These are phyloP conservation scores for Carlito syrichta DNA, from an alignment of 2,113 vertebrate species.

Conservation along the genomic window DNA sequence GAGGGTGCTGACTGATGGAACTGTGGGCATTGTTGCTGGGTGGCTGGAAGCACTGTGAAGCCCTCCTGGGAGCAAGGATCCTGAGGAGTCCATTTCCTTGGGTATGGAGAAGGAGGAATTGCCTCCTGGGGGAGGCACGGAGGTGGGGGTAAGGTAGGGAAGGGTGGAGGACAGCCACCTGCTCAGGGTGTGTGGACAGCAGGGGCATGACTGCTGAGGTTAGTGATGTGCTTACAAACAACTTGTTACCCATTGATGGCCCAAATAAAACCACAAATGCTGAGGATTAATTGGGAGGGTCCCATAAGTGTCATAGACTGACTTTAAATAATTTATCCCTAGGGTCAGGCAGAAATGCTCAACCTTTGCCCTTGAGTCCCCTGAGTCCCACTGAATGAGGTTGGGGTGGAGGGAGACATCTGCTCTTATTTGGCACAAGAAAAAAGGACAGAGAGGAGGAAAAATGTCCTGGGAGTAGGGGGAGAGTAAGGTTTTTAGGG, in stretches of 20 bases:
- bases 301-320: constrained; percentile 61
- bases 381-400: not conserved
- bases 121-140: not conserved
- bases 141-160: no score
- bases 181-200: not conserved
- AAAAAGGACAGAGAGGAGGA: not conserved
- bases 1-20: not conserved
- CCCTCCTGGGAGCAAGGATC: not conserved
- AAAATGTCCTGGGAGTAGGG: not conserved
- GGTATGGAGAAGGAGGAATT: not conserved
- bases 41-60: not conserved
- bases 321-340: constrained; percentile 68
- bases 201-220: not conserved
- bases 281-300: constrained; percentile 68
- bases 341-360: constrained; percentile 53
- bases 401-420: not conserved
- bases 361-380: constrained; percentile 41
- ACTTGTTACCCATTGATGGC: constrained; percentile 74
- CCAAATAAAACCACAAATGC: constrained; percentile 76
- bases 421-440: not conserved
- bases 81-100: not conserved
- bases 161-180: not conserved
- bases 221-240: constrained; percentile 65
- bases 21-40: not conserved
- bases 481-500: not conserved